phyloP scores from a whole-genome alignment of 2,797 vertebrate genomes.

The Monodelphis domestica region DNA sequence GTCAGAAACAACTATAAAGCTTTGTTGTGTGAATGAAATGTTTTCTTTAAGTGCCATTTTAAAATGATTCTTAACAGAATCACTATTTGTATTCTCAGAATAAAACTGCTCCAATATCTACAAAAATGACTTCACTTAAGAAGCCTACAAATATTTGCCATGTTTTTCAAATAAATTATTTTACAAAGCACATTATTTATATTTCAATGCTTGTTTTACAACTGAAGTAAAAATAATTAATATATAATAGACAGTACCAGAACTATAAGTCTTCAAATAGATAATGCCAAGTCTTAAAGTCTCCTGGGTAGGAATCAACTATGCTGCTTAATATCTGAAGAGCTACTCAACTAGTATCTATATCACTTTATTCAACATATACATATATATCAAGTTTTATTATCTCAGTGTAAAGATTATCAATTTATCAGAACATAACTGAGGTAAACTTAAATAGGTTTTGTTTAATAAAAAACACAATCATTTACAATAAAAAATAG shows the following conservation, averaged over 20 bases:
- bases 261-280: conserved; percentile 21
- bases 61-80: neutral
- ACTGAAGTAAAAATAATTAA: conserved; percentile 31
- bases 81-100: neutral
- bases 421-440: neutral
- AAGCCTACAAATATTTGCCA: neutral
- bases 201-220: conserved; percentile 27
- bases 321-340: neutral
- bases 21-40: conserved; percentile 34
- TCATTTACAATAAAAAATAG: conserved; percentile 45
- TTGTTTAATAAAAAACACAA: conserved; percentile 33
- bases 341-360: neutral
- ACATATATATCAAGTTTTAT: neutral
- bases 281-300: conserved; percentile 16
- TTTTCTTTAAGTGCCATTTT: conserved; percentile 38
- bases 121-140: neutral
- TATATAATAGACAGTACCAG: neutral
- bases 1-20: conserved; percentile 41
- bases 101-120: neutral
- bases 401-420: neutral
- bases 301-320: conserved; percentile 8
- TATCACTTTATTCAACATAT: neutral
- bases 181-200: conserved; percentile 4
- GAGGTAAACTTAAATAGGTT: neutral
- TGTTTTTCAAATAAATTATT: neutral